phyloP scores from a whole-genome alignment of 2,113 vertebrate species.

The Tragelaphus strepsiceros region DNA sequence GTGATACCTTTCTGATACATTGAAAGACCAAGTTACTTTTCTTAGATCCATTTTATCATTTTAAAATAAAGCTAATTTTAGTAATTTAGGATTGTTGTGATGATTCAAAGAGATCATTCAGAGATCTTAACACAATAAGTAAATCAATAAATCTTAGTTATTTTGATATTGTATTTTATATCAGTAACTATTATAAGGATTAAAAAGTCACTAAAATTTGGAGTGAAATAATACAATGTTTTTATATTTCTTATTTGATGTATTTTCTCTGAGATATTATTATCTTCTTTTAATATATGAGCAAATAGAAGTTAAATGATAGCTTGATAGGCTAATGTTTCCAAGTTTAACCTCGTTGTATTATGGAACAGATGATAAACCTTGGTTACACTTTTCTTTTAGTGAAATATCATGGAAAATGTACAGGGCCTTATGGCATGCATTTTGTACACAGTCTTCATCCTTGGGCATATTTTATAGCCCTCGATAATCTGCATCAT shows the following conservation, averaged over 20 bases:
- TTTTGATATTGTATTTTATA: not conserved
- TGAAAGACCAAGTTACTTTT: not conserved
- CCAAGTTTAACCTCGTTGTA: not conserved
- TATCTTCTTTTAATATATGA: not conserved
- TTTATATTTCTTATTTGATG: not conserved
- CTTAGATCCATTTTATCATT: not conserved
- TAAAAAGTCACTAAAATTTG: not conserved
- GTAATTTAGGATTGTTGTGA: not conserved
- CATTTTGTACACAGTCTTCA: not conserved
- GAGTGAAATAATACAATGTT: not conserved
- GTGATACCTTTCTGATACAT: not conserved
- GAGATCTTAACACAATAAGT: not conserved
- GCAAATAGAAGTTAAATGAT: slow-evolving; percentile 2
- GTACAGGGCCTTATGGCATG: not conserved
- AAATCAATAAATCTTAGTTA: not conserved
- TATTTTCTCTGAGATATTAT: not conserved
- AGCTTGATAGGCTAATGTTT: not conserved
- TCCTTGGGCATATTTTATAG: not conserved
- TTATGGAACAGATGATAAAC: not conserved
- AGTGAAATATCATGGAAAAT: not conserved
- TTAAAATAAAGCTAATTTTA: not conserved
- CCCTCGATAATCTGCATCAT: not conserved
- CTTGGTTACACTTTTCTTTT: not conserved
- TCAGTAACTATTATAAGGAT: not conserved
- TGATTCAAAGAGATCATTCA: not conserved